phyloP scores from a whole-genome alignment of 2,797 vertebrate species.

The Pseudocheirus occidentalis region DNA sequence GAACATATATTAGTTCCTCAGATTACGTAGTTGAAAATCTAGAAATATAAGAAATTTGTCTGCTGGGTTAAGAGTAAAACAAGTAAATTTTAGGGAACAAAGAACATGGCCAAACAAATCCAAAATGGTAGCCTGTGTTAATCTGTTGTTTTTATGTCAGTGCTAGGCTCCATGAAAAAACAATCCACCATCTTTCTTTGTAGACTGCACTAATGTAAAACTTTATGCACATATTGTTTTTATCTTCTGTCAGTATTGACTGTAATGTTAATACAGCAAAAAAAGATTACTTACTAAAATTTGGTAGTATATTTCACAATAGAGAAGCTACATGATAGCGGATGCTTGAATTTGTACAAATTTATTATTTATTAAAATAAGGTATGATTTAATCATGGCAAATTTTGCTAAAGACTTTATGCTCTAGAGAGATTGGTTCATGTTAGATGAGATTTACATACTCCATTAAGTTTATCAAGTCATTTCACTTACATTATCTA shows the following conservation, averaged over 20 bases:
- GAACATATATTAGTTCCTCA: conserved; percentile 6
- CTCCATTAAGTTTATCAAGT: no score
- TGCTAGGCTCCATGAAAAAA: neutral
- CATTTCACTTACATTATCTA: no score
- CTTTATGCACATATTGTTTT: neutral
- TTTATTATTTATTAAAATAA: no score
- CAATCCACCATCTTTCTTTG: neutral
- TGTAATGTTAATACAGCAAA: neutral
- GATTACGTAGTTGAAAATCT: conserved; percentile 41
- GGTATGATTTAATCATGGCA: no score
- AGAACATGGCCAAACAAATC: neutral
- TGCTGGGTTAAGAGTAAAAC: neutral
- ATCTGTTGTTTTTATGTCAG: neutral
- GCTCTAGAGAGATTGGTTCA: no score
- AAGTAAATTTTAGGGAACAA: neutral
- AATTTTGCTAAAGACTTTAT: no score
- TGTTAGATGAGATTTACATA: no score
- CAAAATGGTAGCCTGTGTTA: neutral
- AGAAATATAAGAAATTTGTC: conserved; percentile 28
- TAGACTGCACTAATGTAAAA: neutral
- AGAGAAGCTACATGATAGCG: neutral
- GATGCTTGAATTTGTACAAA: no score
- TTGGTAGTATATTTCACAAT: neutral
- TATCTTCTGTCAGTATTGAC: neutral
- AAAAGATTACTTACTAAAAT: neutral